phyloP scores from a whole-genome alignment of 2,113 vertebrate genomes.

The Paedocypris sp. region DNA sequence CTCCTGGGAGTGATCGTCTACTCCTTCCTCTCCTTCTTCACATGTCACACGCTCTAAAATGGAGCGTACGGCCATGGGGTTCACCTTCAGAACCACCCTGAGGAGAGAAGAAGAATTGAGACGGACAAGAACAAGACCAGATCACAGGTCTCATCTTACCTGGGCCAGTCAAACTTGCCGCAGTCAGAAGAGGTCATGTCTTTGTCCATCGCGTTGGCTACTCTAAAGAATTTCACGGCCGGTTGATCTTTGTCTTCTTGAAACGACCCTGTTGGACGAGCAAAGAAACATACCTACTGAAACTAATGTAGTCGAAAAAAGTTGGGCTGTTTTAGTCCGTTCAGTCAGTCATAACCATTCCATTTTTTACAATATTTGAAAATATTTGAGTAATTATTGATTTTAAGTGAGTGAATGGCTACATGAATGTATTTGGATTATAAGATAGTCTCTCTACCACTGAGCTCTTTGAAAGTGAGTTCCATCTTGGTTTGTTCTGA shows the following conservation, averaged over 20 bases:
- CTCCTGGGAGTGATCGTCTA: slow-evolving; percentile 77
- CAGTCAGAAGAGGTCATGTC: slow-evolving; percentile 79
- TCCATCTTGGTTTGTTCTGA: slow-evolving; percentile 88
- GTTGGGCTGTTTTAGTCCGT: too few species aligned
- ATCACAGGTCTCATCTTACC: slow-evolving; percentile 49
- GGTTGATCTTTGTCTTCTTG: slow-evolving; percentile 68
- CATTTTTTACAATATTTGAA: too few species aligned
- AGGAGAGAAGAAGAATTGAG: neutral
- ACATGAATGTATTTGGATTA: neutral
- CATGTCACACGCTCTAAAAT: slow-evolving; percentile 84
- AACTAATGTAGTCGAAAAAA: too few species aligned
- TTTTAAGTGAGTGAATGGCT: too few species aligned
- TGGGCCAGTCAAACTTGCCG: slow-evolving; percentile 88
- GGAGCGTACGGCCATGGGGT: slow-evolving; percentile 85
- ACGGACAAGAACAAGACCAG: neutral
- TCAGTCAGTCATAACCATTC: too few species aligned
- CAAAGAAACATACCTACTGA: too few species aligned
- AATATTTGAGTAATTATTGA: too few species aligned
- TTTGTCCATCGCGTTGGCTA: slow-evolving; percentile 78
- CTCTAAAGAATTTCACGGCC: slow-evolving; percentile 71
- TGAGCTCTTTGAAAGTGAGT: slow-evolving; percentile 83
- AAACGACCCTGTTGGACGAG: slow-evolving; percentile 67
- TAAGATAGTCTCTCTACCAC: slow-evolving; percentile 66
- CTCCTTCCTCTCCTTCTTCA: slow-evolving; percentile 84
- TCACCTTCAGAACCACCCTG: slow-evolving; percentile 88